phyloP scores from a whole-genome alignment of 1,140 invertebrate species.

The Ceratosolen solmsi region DNA sequence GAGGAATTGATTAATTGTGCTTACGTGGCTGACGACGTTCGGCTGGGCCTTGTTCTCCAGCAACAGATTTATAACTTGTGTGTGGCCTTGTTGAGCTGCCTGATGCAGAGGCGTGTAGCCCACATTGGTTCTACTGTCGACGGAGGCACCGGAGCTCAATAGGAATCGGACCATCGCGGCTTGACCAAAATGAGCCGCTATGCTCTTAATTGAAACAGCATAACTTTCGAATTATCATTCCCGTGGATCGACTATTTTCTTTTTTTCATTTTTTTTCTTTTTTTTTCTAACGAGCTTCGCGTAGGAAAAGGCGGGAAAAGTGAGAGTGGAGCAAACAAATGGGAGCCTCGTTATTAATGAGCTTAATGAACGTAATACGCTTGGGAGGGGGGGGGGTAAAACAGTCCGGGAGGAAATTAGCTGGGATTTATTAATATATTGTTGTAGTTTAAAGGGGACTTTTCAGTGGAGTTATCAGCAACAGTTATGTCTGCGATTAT shows the following conservation, averaged over 20 bases:
- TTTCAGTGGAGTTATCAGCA: not conserved
- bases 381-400: not conserved
- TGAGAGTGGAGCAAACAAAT: too few relatives aligned
- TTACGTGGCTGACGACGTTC: conserved; percentile 93
- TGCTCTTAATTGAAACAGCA: conserved; percentile 76
- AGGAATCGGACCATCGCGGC: conserved; percentile 95
- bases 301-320: too few relatives aligned
- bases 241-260: not conserved
- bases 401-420: conserved; percentile 28
- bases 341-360: too few relatives aligned
- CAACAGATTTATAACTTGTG: conserved; percentile 93
- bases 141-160: conserved; percentile 85
- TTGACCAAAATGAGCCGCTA: conserved; percentile 97
- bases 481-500: not conserved
- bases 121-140: conserved; percentile 81
- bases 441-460: conserved; percentile 3
- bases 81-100: conserved; percentile 98
- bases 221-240: not conserved
- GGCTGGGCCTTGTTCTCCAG: conserved; percentile 96
- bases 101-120: conserved; percentile 99
- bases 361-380: too few relatives aligned
- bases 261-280: not conserved
- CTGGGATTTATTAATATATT: not conserved
- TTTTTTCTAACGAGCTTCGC: not conserved
- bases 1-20: conserved; percentile 56